These are phyloP conservation scores for Camptogramma bilineatum DNA, from an alignment of 2,888 invertebrate genomes.

Conservation along the genomic window DNA sequence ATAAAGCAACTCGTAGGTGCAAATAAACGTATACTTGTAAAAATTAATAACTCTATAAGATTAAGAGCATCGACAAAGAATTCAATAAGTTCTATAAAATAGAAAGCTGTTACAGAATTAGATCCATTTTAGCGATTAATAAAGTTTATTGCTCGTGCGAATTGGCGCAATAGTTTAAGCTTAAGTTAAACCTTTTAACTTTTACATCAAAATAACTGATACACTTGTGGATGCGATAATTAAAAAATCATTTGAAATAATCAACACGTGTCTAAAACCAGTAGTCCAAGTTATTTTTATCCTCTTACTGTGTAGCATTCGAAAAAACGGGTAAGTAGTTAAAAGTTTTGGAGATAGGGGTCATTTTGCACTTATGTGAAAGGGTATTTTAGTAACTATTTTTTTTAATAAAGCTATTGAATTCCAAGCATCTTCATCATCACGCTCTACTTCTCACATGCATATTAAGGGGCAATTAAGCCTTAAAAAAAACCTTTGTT, in stretches of 20 bases:
- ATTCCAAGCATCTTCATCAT: too few species aligned
- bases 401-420: too few species aligned
- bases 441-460: too few species aligned
- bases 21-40: conserved; percentile 4
- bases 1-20: neutral
- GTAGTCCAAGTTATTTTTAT: too few species aligned
- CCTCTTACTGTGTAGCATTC: too few species aligned
- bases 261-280: too few species aligned
- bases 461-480: too few species aligned
- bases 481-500: too few species aligned
- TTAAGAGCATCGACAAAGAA: conserved; percentile 13
- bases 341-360: too few species aligned
- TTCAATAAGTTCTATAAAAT: conserved; percentile 25
- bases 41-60: conserved; percentile 16
- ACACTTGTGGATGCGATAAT: neutral
- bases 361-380: too few species aligned
- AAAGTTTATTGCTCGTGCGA: conserved; percentile 18
- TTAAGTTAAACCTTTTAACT: neutral
- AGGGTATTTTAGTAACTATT: too few species aligned
- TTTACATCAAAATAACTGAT: neutral
- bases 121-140: conserved; percentile 27
- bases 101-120: conserved; percentile 19
- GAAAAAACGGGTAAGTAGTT: too few species aligned
- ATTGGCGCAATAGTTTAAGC: conserved; percentile 12
- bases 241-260: neutral